Base-by-base conservation (phyloP, 2,888 invertebrate species). In the Cerastis leucographa region DNA sequence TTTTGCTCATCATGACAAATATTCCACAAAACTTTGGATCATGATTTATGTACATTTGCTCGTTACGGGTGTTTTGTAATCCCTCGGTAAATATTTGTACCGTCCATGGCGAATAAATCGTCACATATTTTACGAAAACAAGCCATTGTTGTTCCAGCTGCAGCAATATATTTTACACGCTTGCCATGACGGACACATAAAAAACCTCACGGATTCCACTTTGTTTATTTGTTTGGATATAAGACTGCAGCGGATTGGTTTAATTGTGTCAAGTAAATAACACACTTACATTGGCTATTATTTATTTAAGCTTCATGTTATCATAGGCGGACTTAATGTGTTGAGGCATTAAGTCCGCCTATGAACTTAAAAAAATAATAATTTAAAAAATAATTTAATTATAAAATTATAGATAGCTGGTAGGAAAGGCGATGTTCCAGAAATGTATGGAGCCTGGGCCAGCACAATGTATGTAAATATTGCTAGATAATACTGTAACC, bases 121-220 rank as follows among this genome's bases (percentile, higher is more conserved):
- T 81, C 86, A 87, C 90, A 93, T 92, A 91, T 92, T 92, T 93
- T 91, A 91, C 90, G 88, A 85, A 91, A 93, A 92, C 91, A 90
- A 91, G 89, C 91, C 88, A 88, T 92, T 92, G 91, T 92, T 85
- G 76, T 76, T 70, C 71, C 83, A 69, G 89, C 87, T 88, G 86
- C 88, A 81, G 85, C 85, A 78, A 90, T 89, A 85, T 90, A 91
- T 91, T 90, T 90, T 85, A 79, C 84, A 88, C 87, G 85, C 87
- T 87, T 87, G 87, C 90, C 86, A 86, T 84, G 86, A 85, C 80
- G 46, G 71, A 74, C 65, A 25, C 69, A 74, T 78, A 78, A 67
- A 75, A 85, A 81, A 80, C 81, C 80, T 82, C 68, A 79, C 80
- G 74, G 81, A 74, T 84, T 78, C 77, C 68, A 71, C 74, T 83